phyloP scores from a whole-genome alignment of 2,797 vertebrate genomes.

The Micromesistius poutassou region DNA sequence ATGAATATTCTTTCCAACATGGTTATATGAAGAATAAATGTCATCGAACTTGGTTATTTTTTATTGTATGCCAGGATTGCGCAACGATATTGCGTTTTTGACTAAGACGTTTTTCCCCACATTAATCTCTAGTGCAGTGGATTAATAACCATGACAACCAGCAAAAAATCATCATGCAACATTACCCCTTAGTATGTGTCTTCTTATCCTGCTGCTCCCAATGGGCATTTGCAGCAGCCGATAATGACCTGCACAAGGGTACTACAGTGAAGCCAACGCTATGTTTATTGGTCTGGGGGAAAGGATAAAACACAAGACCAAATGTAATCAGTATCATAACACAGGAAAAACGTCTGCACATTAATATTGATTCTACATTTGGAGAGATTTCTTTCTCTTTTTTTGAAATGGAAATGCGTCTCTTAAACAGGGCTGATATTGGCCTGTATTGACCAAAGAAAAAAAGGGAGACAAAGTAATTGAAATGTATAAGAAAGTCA shows the following conservation, averaged over 20 bases:
- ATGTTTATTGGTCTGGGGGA: conserved; percentile 44
- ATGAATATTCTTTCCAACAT: neutral
- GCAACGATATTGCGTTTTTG: conserved; percentile 31
- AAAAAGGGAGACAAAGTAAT: neutral
- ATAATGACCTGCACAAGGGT: conserved; percentile 55
- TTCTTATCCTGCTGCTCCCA: conserved; percentile 34
- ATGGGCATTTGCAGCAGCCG: conserved; percentile 36
- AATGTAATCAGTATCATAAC: conserved; percentile 59
- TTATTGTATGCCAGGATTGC: neutral
- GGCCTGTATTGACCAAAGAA: neutral
- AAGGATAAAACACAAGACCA: conserved; percentile 49
- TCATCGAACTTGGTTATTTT: neutral
- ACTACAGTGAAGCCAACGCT: conserved; percentile 42
- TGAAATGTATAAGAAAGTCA: neutral
- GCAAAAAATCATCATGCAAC: conserved; percentile 18
- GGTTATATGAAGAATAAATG: neutral
- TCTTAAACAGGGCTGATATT: conserved; percentile 2
- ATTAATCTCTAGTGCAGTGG: conserved; percentile 31
- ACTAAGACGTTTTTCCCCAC: conserved; percentile 31
- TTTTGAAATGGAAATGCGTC: neutral
- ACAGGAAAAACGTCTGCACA: conserved; percentile 52
- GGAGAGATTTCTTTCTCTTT: conserved; percentile 3
- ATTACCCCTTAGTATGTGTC: conserved; percentile 21
- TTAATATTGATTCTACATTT: conserved; percentile 62
- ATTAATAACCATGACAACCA: conserved; percentile 35